Conservation (phyloP, 1,140 invertebrate species). For the Latrodectus geometricus region DNA sequence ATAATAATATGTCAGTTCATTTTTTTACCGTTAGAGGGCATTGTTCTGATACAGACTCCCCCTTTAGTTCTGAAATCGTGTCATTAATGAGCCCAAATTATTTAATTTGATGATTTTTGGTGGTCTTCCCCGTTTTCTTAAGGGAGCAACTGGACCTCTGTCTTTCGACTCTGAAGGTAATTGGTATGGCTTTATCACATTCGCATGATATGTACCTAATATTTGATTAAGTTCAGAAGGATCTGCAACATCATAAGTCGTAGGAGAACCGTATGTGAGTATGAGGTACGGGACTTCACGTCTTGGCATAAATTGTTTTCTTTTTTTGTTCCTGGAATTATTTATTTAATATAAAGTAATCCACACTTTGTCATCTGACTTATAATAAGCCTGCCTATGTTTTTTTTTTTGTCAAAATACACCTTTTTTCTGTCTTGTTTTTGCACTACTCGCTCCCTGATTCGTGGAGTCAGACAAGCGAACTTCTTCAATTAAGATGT, state of each 20-base stretch:
- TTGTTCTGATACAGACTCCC: no score
- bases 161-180: no score
- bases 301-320: conserved; percentile 1
- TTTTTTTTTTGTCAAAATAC: neutral
- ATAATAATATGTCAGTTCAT: no score
- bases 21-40: no score
- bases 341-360: neutral
- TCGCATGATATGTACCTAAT: no score
- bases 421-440: neutral
- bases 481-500: conserved; percentile 4
- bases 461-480: neutral
- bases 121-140: neutral
- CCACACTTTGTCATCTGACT: conserved; percentile 1
- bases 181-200: no score
- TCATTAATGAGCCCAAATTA: no score
- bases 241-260: neutral
- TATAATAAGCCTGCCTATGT: no score
- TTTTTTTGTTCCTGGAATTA: conserved; percentile 2
- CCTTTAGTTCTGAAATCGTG: no score
- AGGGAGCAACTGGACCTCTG: no score
- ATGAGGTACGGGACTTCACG: conserved; percentile 9
- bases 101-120: no score
- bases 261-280: neutral
- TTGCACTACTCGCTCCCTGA: neutral
- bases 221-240: neutral